Base-by-base conservation (phyloP, 2,888 invertebrate genomes). In the Proisotoma minuta region DNA sequence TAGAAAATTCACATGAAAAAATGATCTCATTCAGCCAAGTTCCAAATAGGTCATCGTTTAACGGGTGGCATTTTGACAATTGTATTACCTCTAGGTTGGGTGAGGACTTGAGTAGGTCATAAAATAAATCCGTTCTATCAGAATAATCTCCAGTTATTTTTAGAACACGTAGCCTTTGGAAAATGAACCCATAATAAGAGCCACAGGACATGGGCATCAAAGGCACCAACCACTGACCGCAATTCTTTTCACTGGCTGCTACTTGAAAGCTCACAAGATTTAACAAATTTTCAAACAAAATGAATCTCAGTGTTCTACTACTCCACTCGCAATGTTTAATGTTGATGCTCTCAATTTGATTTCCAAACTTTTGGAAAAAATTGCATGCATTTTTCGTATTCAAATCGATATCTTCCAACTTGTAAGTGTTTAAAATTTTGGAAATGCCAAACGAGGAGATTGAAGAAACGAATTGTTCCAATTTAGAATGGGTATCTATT, bases 11-110 rank as follows among this genome's bases (percentile, higher is more conserved):
- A 23, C 51, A 58, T 1, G 59, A 49, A 5, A 67, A 34, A 27
- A 62, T 26, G 12, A 62, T 57, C 57, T 64, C 59, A 12, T 49
- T 47, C 20, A 67, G 57, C 66, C 66, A 67, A 2, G 57, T 64
- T 10, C 66, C 63, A 60, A 64, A 67, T 10, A 63, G 48, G 53
- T 63, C 63, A 43, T 59, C 60, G 12, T 64, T 51, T 3, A 10
- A 18, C 10, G 8, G 23, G 28, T 39, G 8, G 27, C 26, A 48
- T 20, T 65, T 59, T 10, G 40, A 34, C 12, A 58, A 28, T 3
- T 27, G 58, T 20, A 65, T 61, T 26, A 39, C 34, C 22, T 59
- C 56, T 20, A 65, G 22, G 29, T 59, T 56, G 23, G 39, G 34
- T 2, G 57, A 47, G 20, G 47, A 62, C 56, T 57, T 59, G 15